These are phyloP conservation scores for Grus americana DNA, from an alignment of 2,113 vertebrate species.

Conservation along the genomic window DNA sequence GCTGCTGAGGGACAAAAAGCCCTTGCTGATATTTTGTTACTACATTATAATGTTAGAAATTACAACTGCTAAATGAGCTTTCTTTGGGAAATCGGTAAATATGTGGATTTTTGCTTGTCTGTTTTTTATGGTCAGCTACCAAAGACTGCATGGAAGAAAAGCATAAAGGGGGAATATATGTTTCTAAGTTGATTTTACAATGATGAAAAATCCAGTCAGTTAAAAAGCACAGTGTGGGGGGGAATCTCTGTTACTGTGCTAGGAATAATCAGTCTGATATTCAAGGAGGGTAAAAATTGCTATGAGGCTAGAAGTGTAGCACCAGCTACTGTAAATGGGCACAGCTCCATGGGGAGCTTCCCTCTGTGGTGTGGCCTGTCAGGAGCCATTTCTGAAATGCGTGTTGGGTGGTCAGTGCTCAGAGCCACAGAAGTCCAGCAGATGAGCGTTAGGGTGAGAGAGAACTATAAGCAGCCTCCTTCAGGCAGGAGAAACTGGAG, in stretches of 20 bases:
- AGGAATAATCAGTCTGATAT: background rate
- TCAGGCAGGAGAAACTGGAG: background rate
- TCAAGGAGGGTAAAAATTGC: background rate
- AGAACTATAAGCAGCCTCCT: background rate
- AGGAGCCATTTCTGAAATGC: rapidly evolving
- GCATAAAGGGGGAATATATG: background rate
- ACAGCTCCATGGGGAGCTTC: background rate
- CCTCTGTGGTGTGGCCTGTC: background rate
- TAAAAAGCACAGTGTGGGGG: background rate
- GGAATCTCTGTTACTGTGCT: background rate
- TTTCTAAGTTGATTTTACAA: background rate
- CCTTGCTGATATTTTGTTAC: background rate
- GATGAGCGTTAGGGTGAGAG: rapidly evolving
- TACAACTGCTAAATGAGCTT: background rate
- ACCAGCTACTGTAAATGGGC: background rate
- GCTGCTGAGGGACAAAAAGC: background rate
- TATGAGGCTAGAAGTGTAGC: background rate
- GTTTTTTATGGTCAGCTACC: background rate
- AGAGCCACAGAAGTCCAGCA: rapidly evolving
- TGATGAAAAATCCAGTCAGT: background rate
- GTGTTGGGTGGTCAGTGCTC: background rate
- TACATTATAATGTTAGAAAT: background rate
- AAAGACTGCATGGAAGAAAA: background rate
- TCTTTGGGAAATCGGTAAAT: background rate
- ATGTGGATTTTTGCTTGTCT: background rate